Evolutionary conservation across 2,113 vertebrate species (phyloP).

Genomic region (Brachyistius frenatus): DNA sequence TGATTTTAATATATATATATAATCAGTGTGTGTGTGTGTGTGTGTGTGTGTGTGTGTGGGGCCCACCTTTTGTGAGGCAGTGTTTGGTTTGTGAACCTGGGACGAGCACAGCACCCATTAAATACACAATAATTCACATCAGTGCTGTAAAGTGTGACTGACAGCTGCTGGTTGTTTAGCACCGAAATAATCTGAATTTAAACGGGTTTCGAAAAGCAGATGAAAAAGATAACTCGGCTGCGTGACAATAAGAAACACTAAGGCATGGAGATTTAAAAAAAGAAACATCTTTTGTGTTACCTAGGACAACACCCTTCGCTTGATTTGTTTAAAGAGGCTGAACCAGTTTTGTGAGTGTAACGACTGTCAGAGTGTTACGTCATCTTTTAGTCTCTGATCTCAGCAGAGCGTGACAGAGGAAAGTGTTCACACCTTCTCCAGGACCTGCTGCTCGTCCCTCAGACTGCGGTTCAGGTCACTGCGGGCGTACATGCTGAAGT

Average conservation of each 20-base stretch:
- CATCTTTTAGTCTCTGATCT: too few species aligned
- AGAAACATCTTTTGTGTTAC: too few species aligned
- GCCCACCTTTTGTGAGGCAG: conserved; percentile 55
- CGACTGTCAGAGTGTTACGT: too few species aligned
- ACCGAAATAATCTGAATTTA: too few species aligned
- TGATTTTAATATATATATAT: neutral
- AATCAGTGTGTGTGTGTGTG: neutral
- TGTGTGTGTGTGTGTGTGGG: conserved; percentile 28
- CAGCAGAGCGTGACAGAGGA: neutral
- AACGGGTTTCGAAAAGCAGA: too few species aligned
- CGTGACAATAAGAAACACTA: too few species aligned
- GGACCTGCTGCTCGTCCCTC: conserved; percentile 91
- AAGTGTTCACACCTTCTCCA: conserved; percentile 91
- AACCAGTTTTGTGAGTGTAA: too few species aligned
- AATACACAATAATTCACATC: neutral
- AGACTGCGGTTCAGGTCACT: conserved; percentile 92
- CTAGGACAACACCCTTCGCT: too few species aligned
- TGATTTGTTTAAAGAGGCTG: too few species aligned
- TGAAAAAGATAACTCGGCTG: too few species aligned
- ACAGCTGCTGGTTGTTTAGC: too few species aligned
- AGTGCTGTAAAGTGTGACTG: neutral
- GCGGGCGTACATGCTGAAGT: conserved; percentile 93
- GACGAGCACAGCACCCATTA: conserved; percentile 27
- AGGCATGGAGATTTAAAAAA: too few species aligned
- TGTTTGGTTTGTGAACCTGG: conserved; percentile 53